Base-by-base conservation (phyloP, 2,888 invertebrate species). In the Auanema sp. region DNA sequence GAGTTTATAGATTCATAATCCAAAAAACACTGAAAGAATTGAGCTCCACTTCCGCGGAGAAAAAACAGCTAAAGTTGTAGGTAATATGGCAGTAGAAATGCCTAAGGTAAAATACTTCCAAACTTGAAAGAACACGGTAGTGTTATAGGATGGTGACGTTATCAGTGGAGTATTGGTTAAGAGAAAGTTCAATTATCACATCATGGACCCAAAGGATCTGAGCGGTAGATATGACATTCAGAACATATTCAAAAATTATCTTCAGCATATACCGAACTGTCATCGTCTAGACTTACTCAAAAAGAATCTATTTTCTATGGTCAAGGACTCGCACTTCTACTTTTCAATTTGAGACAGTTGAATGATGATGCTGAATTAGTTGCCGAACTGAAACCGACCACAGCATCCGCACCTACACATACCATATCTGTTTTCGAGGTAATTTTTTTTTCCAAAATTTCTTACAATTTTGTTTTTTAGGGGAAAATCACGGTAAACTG, bases 41-140 rank as follows among this genome's bases (percentile, higher is more conserved):
- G 90, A 92, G 76, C 88, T 98, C 61, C 91, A 93, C 81, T 98
- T 99, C 86, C 87, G 94, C 49, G 98, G 97, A 24, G 97, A 98
- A 85, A 97, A 96, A 87, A 95, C 93, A 2, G 97, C 97, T 2
- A 98, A 98, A 88, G 94, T 91, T 54, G 95, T 98, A 90, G 98
- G 98, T 0, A 88, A 89, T 1, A 86, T 98, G 68, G 97, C 97
- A 0, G 88, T 91, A 79, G 89, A 90, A 57, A 89, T 89, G 51
- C 92, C 95, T 0, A 88, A 88, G 52, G 67, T 65, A 43, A 24
- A 51, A 52, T 43, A n/a, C n/a, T 43, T 14, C 43, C n/a, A 49
- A 57, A 21, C 16, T 56, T 43, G 18, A 8, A 10, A 11, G 23
- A n/a, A 11, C 16, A 16, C 14, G 10, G 18, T 49, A n/a, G 40